These are phyloP conservation scores for Hypotaenidia okinawae DNA, from an alignment of 2,797 vertebrate genomes.

Conservation along the genomic window DNA sequence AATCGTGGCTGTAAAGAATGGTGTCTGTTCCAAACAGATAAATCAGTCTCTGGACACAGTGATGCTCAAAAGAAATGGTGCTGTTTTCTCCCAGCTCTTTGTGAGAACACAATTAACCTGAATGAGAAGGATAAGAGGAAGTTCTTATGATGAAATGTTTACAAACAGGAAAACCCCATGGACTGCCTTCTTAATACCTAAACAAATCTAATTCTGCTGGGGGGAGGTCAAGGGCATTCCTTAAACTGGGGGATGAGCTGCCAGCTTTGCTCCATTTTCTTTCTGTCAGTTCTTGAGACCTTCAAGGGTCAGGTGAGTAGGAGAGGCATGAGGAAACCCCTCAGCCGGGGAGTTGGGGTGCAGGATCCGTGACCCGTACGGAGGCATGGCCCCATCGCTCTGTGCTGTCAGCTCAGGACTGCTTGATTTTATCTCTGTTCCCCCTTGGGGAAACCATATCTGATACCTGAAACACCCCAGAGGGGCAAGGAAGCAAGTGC, in stretches of 20 bases:
- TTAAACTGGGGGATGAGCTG: not conserved
- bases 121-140: slow-evolving; percentile 2
- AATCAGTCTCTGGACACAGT: not conserved
- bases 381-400: not conserved
- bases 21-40: not conserved
- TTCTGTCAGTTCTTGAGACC: not conserved
- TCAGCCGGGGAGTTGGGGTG: not conserved
- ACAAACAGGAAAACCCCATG: slow-evolving; percentile 16
- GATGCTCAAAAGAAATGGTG: not conserved
- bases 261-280: not conserved
- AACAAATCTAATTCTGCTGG: not conserved
- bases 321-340: not conserved
- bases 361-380: not conserved
- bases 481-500: not conserved
- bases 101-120: not conserved
- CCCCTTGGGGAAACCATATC: fast-evolving
- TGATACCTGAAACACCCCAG: not conserved
- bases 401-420: not conserved
- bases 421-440: not conserved
- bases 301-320: not conserved
- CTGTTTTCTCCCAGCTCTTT: not conserved
- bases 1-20: not conserved
- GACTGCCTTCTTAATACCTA: not conserved
- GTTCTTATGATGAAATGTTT: slow-evolving; percentile 24
- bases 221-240: not conserved